Base-by-base conservation (phyloP, 2,113 vertebrate genomes). In the Mesocricetus auratus region DNA sequence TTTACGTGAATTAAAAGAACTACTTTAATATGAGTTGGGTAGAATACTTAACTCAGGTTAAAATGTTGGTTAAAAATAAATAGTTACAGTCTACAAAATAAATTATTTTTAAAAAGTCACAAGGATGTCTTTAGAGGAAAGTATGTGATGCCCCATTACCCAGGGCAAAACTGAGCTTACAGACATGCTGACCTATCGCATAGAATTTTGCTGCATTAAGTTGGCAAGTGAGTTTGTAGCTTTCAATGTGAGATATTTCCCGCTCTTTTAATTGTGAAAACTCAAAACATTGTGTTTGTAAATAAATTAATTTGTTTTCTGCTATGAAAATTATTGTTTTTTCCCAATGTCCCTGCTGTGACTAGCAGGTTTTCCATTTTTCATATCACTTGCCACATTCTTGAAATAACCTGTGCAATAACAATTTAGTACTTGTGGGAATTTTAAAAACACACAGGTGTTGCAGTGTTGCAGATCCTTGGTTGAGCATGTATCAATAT, bases 401-500 rank as follows among this genome's bases (percentile, higher is more conserved):
- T 47, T 74, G 26, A 66, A 71, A 71, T 71, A 94, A 64, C 47
- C 19, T 86, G 6, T 8, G 31, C 50, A 2, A 92, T 89, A 90
- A 94, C 94, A 89, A 93, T 47, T n/a, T 89, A 66, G 9, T 68
- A 22, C 81, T 86, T 91, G 75, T 45, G 33, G 85, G 16, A 29
- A 75, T 68, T 68, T 39, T 22, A 47, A 89, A 73, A 60, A 60
- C 17, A 75, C 74, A 47, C 7, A 89, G 13, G 81, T 91, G n/a
- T n/a, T n/a, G n/a, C n/a, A n/a, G 74, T 93, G 10, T 73, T 78
- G 75, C 62, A 29, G 0, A 13, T 89, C 11, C 50, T 81, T 74
- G 8, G 16, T 56, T 50, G 79, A 31, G 31, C 2, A 42, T 68
- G 7, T 45, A 39, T 93, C 6, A 22, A 17, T 90, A 87, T 92